Base-by-base conservation (phyloP, 1,140 invertebrate genomes). In the Achatina immaculata region DNA sequence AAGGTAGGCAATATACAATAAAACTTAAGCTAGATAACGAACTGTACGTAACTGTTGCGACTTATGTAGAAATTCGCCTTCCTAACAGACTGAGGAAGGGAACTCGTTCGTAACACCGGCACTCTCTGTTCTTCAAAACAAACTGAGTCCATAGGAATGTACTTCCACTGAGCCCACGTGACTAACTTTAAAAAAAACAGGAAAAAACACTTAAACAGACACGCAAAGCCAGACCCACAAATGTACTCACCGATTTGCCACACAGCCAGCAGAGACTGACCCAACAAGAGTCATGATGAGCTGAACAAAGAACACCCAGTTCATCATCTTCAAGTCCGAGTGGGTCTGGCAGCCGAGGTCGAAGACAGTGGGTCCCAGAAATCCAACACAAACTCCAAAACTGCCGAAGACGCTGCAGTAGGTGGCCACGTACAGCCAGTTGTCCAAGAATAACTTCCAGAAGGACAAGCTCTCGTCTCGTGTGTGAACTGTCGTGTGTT, bases 351-450 rank as follows among this genome's bases (percentile, higher is more conserved):
- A 93, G 40, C 91, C 92, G 19, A 93, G 84, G 83, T 93, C 92
- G 58, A 92, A 87, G 0, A 92, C 85, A 0, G 92, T 92, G 24
- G 92, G 92, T 24, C 92, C 92, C 36, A 93, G 86, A 80, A 92
- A 92, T 34, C 92, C 92, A 9, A 93, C 92, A 76, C 92, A 92
- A 88, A 93, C 92, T 2, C 92, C 92, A 85, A 93, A 93, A 78
- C 89, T 91, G 83, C 91, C 92, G 82, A 93, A 93, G 0, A 91
- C 90, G 21, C 88, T 75, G 83, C 92, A 93, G 83, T 92, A 91
- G 19, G 90, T 90, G 16, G 90, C 73, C 19, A 92, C 92, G 11
- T 90, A 87, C 34, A 91, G 83, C 85, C 90, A 90, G 83, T 92
- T 88, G 55, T 89, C 86, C 84, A 86, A 88, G 71, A 92, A 91